Evolutionary conservation across 2,797 vertebrate genomes (phyloP).

Genomic region (Sebastes minor): DNA sequence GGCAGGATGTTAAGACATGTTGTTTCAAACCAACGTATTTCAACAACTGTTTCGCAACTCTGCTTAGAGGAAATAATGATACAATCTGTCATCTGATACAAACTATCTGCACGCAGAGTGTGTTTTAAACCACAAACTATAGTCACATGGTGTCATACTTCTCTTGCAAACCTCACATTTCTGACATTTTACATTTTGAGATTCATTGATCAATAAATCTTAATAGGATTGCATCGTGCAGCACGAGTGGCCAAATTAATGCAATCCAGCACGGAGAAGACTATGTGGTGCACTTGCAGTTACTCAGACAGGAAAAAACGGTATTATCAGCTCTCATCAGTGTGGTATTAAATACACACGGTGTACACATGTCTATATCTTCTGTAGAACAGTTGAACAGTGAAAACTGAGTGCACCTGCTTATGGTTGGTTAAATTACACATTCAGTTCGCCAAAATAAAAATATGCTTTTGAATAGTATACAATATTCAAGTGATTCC

Average conservation of each 20-base stretch:
- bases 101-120: not conserved
- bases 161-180: not conserved
- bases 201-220: not conserved
- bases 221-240: not conserved
- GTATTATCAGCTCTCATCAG: not conserved
- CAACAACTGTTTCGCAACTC: conserved; percentile 38
- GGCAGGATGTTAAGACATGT: conserved; percentile 68
- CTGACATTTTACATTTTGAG: not conserved
- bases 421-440: not conserved
- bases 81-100: conserved; percentile 25
- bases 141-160: not conserved
- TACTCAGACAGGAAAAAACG: not conserved
- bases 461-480: not conserved
- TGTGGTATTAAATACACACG: not conserved
- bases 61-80: conserved; percentile 48
- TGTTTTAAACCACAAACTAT: not conserved
- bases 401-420: not conserved
- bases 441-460: not conserved
- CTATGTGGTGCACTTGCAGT: not conserved
- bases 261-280: not conserved
- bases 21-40: conserved; percentile 13
- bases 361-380: not conserved
- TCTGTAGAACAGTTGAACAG: not conserved
- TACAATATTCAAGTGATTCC: not conserved
- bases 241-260: not conserved